phyloP scores from a whole-genome alignment of 1,140 invertebrate species.

The Ephestia elutella region DNA sequence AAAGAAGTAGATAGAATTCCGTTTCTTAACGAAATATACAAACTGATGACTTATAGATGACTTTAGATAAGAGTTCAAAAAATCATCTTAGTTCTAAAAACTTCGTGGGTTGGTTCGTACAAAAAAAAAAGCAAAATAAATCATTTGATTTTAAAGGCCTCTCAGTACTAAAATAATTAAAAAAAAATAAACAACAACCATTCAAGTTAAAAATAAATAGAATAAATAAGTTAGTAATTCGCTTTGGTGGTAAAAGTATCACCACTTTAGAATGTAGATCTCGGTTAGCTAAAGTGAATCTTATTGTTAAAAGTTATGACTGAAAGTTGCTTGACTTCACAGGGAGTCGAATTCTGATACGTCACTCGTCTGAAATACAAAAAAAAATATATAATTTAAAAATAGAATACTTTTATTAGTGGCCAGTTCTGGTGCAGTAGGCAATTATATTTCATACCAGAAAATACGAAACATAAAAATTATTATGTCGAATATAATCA shows the following conservation, averaged over 20 bases:
- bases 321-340: slow-evolving; percentile 31
- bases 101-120: too few species aligned
- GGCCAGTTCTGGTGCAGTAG: too few species aligned
- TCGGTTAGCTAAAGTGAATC: slow-evolving; percentile 4
- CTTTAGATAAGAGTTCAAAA: too few species aligned
- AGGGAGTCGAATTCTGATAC: slow-evolving; percentile 72
- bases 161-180: too few species aligned
- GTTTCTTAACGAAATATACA: too few species aligned
- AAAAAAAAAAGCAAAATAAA: too few species aligned
- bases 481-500: too few species aligned
- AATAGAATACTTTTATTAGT: background rate
- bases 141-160: too few species aligned
- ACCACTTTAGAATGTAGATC: slow-evolving; percentile 12
- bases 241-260: slow-evolving; percentile 45
- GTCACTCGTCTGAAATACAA: slow-evolving; percentile 66
- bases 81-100: background rate
- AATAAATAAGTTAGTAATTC: slow-evolving; percentile 37
- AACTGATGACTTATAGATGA: too few species aligned
- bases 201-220: slow-evolving; percentile 29
- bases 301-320: slow-evolving; percentile 20
- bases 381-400: slow-evolving; percentile 12
- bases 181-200: slow-evolving; percentile 11
- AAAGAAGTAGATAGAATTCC: background rate
- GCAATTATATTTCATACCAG: too few species aligned
- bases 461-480: too few species aligned